Evolutionary conservation across 2,888 invertebrate genomes (phyloP), one percentile per base, ranked within the genome.

Genomic region (Trichopria drosophilae): DNA sequence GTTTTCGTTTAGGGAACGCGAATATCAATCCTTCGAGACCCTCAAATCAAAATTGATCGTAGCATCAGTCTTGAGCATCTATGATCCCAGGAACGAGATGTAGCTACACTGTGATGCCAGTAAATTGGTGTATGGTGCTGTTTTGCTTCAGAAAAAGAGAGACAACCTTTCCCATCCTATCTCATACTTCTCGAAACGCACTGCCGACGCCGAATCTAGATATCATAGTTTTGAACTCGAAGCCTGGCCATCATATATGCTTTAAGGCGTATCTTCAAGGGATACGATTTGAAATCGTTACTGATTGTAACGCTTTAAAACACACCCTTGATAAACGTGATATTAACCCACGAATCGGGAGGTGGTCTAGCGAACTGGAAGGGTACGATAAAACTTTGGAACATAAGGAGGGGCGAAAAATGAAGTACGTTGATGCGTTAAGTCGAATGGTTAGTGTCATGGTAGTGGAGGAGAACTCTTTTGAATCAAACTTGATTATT

Each of bases 361-460:
- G n/a, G n/a, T n/a, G n/a, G n/a, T 3, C 15, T 18, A 4, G 20
- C 4, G 29, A 29, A 29, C 9, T 32, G 15, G 4, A 32, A 32
- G 19, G 10, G 7, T 32, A 18, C 10, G 4, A 35, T 18, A 35
- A 35, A 9, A 3, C 9, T 6, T 6, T 35, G 19, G 35, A 35
- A 7, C 35, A 35, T 13, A 35, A 22, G 12, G 35, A n/a, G 35
- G 35, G 35, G n/a, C 19, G 22, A 18, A 18, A 19, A 35, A 35
- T 35, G 35, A 35, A 35, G 2, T 22, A 35, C 9, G 3, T 3
- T 13, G 35, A 35, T n/a, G 35, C 35, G 4, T 35, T 35, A 6
- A 35, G 35, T 19, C 35, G 35, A 4, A 5, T 7, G 2, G 16
- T 16, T 4, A 18, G 5, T 18, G 19, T 35, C 19, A 35, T 35